Conservation (phyloP, 92 coral and sea anemone genomes). For the Phenganax marumi region DNA sequence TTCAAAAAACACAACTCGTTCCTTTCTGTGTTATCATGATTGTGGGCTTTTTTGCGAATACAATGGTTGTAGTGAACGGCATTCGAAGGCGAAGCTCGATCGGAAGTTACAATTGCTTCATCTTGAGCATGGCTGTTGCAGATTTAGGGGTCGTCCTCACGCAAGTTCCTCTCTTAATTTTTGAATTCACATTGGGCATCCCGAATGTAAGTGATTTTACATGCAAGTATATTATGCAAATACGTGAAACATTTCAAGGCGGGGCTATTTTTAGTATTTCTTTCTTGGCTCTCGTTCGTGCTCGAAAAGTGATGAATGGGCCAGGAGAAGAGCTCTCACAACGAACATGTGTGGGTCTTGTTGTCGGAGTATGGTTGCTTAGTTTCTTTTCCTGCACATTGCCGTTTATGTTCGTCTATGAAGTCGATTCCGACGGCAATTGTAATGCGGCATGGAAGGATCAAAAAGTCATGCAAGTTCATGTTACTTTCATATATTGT, state of each 20-base stretch:
- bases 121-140: conserved; percentile 30
- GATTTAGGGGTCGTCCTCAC: conserved; percentile 33
- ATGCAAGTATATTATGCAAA: conserved; percentile 22
- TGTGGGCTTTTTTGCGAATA: conserved; percentile 21
- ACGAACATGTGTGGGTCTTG: background rate
- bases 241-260: conserved; percentile 33
- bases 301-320: background rate
- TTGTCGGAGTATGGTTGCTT: conserved; percentile 14
- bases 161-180: conserved; percentile 16
- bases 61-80: conserved; percentile 18
- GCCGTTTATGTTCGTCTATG: conserved; percentile 12
- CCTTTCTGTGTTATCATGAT: conserved; percentile 32
- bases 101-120: conserved; percentile 23
- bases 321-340: background rate
- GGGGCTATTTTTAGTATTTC: conserved; percentile 16
- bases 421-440: conserved; percentile 8
- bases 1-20: conserved; percentile 1
- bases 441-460: conserved; percentile 5
- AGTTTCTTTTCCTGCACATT: conserved; percentile 11
- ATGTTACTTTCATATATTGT: conserved; percentile 12
- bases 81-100: background rate
- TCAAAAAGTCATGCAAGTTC: background rate
- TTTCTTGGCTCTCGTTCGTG: conserved; percentile 15
- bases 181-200: conserved; percentile 20
- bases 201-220: conserved; percentile 29